Evolutionary conservation across 2,797 vertebrate genomes (phyloP).

Genomic region (Melopsittacus undulatus): DNA sequence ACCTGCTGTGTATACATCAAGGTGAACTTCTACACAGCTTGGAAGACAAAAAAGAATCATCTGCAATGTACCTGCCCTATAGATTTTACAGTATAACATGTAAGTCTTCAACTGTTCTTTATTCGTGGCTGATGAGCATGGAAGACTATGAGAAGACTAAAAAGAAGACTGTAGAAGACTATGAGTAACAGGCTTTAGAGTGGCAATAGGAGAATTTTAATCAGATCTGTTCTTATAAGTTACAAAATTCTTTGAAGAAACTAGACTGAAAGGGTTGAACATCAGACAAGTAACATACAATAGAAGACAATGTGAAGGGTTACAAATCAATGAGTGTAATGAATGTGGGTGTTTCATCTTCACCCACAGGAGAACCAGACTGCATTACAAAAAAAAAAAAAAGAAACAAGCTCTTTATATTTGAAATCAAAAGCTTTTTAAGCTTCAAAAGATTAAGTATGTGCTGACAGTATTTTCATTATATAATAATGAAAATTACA

Average conservation of each 20-base stretch:
- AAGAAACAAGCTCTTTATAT: background rate
- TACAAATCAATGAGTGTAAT: background rate
- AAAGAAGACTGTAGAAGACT: background rate
- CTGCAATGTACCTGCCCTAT: fast-evolving
- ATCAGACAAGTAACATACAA: background rate
- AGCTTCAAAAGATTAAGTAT: background rate
- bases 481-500: background rate
- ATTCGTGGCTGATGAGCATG: background rate
- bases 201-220: background rate
- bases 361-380: background rate
- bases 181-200: background rate
- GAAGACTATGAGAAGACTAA: background rate
- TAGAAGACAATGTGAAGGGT: background rate
- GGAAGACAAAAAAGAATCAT: background rate
- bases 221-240: background rate
- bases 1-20: background rate
- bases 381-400: background rate
- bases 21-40: background rate
- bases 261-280: background rate
- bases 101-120: background rate
- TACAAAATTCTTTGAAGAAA: background rate
- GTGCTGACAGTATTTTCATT: background rate
- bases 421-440: background rate
- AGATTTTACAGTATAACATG: background rate
- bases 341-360: background rate